Evolutionary conservation across 1,140 invertebrate genomes (phyloP).

Genomic region (Thereuonema tuberculata): DNA sequence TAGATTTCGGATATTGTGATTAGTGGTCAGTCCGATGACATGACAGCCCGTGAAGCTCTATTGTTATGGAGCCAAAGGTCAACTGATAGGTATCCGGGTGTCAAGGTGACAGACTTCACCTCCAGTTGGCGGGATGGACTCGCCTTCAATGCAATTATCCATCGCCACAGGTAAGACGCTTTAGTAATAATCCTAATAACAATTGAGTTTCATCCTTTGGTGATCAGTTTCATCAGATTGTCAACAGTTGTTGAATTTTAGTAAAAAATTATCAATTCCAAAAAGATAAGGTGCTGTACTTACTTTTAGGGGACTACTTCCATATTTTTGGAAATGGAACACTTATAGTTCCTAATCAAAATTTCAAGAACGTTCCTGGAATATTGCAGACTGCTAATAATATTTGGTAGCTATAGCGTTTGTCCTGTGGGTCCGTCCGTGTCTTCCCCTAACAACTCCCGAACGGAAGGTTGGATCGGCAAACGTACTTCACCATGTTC

Average conservation of each 20-base stretch:
- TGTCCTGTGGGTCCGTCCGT: no score
- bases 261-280: no score
- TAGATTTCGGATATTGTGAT: constrained; percentile 97
- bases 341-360: no score
- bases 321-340: no score
- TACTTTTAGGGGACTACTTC: no score
- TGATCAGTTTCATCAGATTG: background rate
- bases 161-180: constrained; percentile 62
- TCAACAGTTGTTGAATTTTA: background rate
- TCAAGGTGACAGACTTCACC: constrained; percentile 89
- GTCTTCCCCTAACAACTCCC: no score
- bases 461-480: no score
- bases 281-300: no score
- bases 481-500: no score
- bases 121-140: constrained; percentile 94
- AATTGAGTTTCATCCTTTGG: background rate
- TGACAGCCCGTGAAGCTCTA: constrained; percentile 87
- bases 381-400: no score
- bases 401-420: no score
- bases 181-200: background rate
- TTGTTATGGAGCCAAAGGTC: constrained; percentile 89
- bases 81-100: constrained; percentile 91
- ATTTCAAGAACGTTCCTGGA: no score
- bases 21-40: constrained; percentile 75
- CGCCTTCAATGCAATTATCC: constrained; percentile 96